Evolutionary conservation across 2,113 vertebrate species (phyloP), one percentile per base, ranked within the genome.

Genomic region (Bos javanicus): DNA sequence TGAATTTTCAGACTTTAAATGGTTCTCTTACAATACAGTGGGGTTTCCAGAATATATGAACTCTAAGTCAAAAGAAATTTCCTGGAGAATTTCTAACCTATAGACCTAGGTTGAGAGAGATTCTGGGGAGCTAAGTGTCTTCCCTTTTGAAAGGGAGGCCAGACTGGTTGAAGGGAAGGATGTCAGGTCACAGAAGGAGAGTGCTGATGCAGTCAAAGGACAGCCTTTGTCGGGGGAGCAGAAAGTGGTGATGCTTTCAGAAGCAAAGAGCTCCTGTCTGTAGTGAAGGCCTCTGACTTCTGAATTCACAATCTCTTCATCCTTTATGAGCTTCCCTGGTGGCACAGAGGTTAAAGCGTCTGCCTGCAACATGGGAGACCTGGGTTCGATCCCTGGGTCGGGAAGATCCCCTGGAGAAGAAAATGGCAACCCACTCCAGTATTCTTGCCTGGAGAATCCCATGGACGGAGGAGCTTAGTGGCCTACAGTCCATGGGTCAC

Each of bases 241-340:
- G 11, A 93, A 50, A 23, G 76, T n/a, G 54, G 28, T 19, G 9
- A 76, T 14, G n/a, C 10, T 43, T 74, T 13, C 0, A n/a, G 87
- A 92, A 90, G 95, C 76, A 92, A 87, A 94, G 28, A 48, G 50
- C 8, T 74, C 76, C 16, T 87, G 25, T 93, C 81, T 81, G 85
- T 54, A 39, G 7, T 21, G 30, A 67, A 81, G 56, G 81, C 36
- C 52, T 97, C 92, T 94, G 97, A 95, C 92, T 92, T 95, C 59
- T 89, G 85, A 93, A 78, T 62, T 33, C 62, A 28, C 0, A 1
- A 12, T 60, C 50, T 78, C 59, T 87, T 87, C n/a, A 26, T 96
- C 33, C 52, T 85, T 95, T 56, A 59, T 56, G 21, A 13, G 33
- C 43, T 46, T 46, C 6, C 43, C 43, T 46, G 43, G 43, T 46